Evolutionary conservation across 2,888 invertebrate species (phyloP).

Genomic region (Hyppa rectilinea): DNA sequence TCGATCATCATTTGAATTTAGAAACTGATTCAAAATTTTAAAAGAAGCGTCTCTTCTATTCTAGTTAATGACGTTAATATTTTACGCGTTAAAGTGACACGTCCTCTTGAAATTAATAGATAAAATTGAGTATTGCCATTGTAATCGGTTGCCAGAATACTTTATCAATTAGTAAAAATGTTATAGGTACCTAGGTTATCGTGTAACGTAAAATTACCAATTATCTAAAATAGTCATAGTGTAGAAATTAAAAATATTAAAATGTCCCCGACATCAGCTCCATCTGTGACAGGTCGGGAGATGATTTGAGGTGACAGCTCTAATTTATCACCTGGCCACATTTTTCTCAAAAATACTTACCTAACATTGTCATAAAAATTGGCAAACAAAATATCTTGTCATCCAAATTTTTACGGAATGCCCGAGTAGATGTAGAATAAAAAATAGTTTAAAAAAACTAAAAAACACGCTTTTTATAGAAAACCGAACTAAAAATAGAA

Average conservation of each 20-base stretch:
- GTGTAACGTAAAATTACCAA: not conserved
- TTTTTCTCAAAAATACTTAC: constrained; percentile 8
- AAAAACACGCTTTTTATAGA: too few relatives aligned
- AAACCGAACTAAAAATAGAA: too few relatives aligned
- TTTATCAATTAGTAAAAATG: too few relatives aligned
- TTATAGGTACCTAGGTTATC: not conserved
- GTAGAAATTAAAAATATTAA: constrained; percentile 14
- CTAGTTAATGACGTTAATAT: not conserved
- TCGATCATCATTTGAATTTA: not conserved
- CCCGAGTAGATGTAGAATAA: not conserved
- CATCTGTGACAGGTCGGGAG: constrained; percentile 2
- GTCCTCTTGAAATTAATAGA: not conserved
- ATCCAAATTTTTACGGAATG: constrained; percentile 29
- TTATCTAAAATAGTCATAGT: not conserved
- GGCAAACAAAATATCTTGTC: constrained; percentile 35
- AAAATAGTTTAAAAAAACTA: too few relatives aligned
- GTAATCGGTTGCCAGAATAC: too few relatives aligned
- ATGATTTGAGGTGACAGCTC: constrained; percentile 40
- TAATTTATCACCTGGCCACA: constrained; percentile 48
- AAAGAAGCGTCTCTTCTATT: not conserved
- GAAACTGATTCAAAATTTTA: not conserved
- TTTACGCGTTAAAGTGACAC: not conserved
- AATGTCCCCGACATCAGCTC: not conserved
- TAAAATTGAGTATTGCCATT: not conserved
- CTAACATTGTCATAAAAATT: constrained; percentile 36